Base-by-base conservation (phyloP, 2,888 invertebrate genomes). In the Campoplex nolae region DNA sequence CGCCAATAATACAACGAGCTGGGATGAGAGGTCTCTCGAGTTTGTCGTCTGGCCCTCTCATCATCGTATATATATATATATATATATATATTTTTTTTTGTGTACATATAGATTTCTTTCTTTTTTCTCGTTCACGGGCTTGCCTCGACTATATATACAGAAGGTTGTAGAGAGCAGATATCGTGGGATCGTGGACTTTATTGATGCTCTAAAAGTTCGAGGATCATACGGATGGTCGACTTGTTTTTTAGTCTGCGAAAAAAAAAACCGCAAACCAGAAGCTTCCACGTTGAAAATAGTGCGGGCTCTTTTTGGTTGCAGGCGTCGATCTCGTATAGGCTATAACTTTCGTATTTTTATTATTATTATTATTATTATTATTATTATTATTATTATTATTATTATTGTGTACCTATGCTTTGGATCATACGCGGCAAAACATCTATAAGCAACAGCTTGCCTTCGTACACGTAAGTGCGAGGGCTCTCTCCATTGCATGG, bases 1-100 rank as follows among this genome's bases (percentile, higher is more conserved):
- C 87, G 87, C 84, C 68, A 73, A 70, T 51, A 78, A 76, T 74
- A 70, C 81, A 62, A 62, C 77, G 80, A 68, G 38, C 79, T 48
- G 75, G 70, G 62, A 45, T 16, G 56, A 75, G 58, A 78, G 54
- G 35, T 67, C 56, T 79, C 84, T 73, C 51, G 54, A n/a, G 18
- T 67, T 86, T 54, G 48, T 74, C 76, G 76, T 83, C 82, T 65
- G 78, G 71, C 58, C 23, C 65, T 67, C 73, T 54, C 51, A 48
- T 70, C 32, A 56, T 45, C 28, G 28, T 4, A 32, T 32, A 32
- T 16, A 51, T 23, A 23, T 23, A 23, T 23, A 23, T 23, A 23
- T 23, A 23, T 23, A 23, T 23, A n/a, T n/a, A n/a, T n/a, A n/a
- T 23, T 23, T 23, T 51, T 51, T 51, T 7, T 4, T 51, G 16